A percentile compares a stretch with the other conserved stretches of the same genome.
These are phyloP conservation scores for Oeneis ivallda DNA, from an alignment of 2,888 invertebrate species.

Conservation along the genomic window DNA sequence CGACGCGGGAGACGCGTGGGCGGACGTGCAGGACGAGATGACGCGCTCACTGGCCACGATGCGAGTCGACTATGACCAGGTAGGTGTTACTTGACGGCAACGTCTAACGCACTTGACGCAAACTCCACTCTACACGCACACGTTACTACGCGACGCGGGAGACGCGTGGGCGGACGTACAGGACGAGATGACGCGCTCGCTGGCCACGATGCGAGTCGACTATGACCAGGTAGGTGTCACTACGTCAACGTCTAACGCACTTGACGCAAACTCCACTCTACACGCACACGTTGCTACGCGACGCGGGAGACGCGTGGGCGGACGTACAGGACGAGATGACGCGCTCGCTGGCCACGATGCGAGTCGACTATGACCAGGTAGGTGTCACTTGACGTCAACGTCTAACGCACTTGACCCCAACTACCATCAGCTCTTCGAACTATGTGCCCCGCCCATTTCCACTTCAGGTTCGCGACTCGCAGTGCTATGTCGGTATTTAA, in stretches of 20 bases:
- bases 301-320: too few relatives aligned
- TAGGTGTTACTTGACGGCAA: too few relatives aligned
- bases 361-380: conserved; percentile 95
- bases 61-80: conserved; percentile 97
- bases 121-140: conserved; percentile 85
- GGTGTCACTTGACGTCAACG: too few relatives aligned
- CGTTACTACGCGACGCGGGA: too few relatives aligned
- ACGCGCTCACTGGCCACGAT: conserved; percentile 98
- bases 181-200: conserved; percentile 98
- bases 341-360: conserved; percentile 97
- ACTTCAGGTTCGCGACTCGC: too few relatives aligned
- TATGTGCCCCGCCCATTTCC: too few relatives aligned
- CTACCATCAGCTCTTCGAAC: too few relatives aligned
- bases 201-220: conserved; percentile 99
- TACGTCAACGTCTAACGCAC: too few relatives aligned
- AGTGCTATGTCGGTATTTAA: too few relatives aligned
- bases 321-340: conserved; percentile 99
- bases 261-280: conserved; percentile 96
- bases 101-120: conserved; percentile 48
- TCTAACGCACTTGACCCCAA: conserved; percentile 48
- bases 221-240: conserved; percentile 88
- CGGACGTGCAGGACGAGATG: conserved; percentile 99
- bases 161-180: too few relatives aligned
- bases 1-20: conserved; percentile 97
- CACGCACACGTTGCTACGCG: too few relatives aligned